These are phyloP conservation scores for Calliopsis andreniformis DNA, from an alignment of 1,140 invertebrate species.

Conservation along the genomic window DNA sequence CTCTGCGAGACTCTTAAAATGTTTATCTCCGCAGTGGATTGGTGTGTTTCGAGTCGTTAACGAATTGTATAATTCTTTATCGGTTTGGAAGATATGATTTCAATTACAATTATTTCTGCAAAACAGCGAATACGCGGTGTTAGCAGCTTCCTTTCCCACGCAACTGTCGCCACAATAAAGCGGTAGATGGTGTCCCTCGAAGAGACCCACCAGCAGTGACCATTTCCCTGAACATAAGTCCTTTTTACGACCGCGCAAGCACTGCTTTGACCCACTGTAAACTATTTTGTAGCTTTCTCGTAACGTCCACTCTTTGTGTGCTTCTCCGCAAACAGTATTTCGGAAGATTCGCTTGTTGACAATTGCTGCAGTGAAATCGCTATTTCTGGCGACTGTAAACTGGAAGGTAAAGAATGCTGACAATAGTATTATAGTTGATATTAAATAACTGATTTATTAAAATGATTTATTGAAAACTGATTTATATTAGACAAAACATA, in stretches of 20 bases:
- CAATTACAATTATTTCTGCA: too few species aligned
- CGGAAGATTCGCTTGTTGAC: too few species aligned
- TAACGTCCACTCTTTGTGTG: too few species aligned
- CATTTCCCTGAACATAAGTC: not conserved
- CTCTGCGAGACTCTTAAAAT: not conserved
- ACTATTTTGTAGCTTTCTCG: conserved; percentile 8
- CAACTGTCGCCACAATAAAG: not conserved
- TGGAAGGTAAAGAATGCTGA: too few species aligned
- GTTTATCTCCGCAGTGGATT: not conserved
- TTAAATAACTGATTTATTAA: too few species aligned
- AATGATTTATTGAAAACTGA: too few species aligned
- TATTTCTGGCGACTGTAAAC: too few species aligned
- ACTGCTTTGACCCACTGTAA: not conserved
- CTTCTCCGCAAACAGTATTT: not conserved
- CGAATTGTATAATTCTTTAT: not conserved
- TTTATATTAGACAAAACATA: too few species aligned
- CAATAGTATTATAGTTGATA: too few species aligned
- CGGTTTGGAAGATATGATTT: not conserved
- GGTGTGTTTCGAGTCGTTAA: not conserved
- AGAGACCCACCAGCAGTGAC: not conserved
- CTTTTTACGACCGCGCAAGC: conserved; percentile 9
- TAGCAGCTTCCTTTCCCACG: not conserved
- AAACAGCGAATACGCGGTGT: not conserved
- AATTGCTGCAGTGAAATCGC: too few species aligned
- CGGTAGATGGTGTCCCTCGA: not conserved